Percentiles rank a stretch among this genome's conserved stretches.
Conservation (phyloP, 2,888 invertebrate species). For the Agelastica alni region DNA sequence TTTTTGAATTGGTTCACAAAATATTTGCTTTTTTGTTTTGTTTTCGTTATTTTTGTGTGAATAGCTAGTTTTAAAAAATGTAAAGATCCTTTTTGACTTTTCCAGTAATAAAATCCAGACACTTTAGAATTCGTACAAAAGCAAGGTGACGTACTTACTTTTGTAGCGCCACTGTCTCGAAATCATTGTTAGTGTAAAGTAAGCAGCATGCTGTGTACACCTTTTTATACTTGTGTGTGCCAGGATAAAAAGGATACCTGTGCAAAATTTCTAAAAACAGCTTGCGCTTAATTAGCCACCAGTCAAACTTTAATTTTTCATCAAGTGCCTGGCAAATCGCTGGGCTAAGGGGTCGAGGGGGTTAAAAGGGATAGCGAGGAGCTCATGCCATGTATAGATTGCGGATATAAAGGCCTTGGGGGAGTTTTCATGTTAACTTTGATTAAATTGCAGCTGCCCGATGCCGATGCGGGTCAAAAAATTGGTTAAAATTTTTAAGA, state of each 20-base stretch:
- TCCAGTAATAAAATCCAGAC: too few species aligned
- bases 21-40: too few species aligned
- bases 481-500: slow-evolving; percentile 24
- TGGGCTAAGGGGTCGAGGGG: slow-evolving; percentile 24
- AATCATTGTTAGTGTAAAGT: slow-evolving; percentile 12
- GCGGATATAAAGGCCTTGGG: slow-evolving; percentile 21
- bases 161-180: neutral
- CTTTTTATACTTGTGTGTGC: slow-evolving; percentile 26
- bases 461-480: slow-evolving; percentile 24
- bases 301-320: slow-evolving; percentile 44
- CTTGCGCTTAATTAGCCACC: slow-evolving; percentile 41
- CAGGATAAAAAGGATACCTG: slow-evolving; percentile 35
- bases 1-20: too few species aligned
- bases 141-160: too few species aligned
- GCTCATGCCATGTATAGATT: slow-evolving; percentile 19
- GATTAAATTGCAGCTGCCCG: slow-evolving; percentile 25
- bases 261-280: slow-evolving; percentile 41
- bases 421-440: slow-evolving; percentile 24
- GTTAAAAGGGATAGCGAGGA: neutral
- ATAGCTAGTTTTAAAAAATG: too few species aligned
- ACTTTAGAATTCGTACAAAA: too few species aligned
- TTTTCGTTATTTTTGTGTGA: too few species aligned
- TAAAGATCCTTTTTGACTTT: too few species aligned
- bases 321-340: slow-evolving; percentile 35
- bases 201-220: slow-evolving; percentile 31